Conservation (phyloP, 2,113 vertebrate genomes). For the Eptesicus fuscus region DNA sequence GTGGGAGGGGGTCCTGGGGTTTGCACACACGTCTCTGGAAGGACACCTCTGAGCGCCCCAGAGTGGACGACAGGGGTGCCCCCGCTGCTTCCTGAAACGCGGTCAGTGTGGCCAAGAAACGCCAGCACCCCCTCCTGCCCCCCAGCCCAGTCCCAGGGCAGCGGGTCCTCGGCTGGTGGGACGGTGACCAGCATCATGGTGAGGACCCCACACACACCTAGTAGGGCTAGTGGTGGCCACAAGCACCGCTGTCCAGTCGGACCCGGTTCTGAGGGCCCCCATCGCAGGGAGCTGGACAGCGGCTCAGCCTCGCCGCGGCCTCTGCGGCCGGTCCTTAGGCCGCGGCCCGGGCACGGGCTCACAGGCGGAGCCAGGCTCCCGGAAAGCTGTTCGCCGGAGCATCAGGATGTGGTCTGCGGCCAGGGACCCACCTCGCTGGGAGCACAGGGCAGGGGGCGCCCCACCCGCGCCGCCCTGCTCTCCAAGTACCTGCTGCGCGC, state of each 20-base stretch:
- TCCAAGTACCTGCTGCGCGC: neutral
- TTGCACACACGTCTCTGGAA: neutral
- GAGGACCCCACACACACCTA: neutral
- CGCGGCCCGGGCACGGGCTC: neutral
- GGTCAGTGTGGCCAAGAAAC: neutral
- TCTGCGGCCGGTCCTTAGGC: neutral
- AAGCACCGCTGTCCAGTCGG: neutral
- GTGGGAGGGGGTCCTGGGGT: too few species aligned
- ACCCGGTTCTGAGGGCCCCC: neutral
- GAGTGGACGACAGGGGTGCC: fast-evolving
- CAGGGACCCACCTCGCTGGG: neutral
- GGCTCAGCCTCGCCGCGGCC: neutral
- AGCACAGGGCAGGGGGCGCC: too few species aligned
- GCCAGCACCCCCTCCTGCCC: neutral
- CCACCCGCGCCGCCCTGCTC: neutral
- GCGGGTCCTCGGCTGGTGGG: neutral
- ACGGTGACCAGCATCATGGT: neutral
- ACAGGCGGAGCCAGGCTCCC: neutral
- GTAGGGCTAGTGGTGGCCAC: neutral
- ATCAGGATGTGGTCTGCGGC: neutral
- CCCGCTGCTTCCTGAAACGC: neutral
- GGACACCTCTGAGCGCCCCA: neutral
- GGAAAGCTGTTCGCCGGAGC: neutral
- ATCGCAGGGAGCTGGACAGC: neutral
- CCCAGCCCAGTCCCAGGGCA: neutral